Evolutionary conservation across 2,888 invertebrate genomes (phyloP), one percentile per base, ranked within the genome.

Genomic region (Embidobia sp.): DNA sequence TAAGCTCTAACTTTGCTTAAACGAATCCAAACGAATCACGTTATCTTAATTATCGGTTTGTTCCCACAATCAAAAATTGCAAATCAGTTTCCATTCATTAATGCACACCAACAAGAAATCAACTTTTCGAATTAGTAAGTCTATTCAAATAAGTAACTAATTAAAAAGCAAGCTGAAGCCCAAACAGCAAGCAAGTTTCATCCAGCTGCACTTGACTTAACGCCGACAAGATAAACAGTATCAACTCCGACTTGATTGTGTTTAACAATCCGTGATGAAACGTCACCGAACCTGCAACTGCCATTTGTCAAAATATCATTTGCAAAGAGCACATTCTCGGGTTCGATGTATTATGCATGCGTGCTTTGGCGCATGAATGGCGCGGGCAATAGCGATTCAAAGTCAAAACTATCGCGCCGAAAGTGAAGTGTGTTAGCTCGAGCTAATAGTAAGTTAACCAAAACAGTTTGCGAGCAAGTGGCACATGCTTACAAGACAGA

Each of bases 291-390:
- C 29, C 40, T 57, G 57, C 57, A 69, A 69, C 57, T 57, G 40
- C 67, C 27, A 59, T 70, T 70, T 70, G 59, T 70, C 69, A 70
- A 59, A 70, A 70, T 70, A 70, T 70, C 59, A 51, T 59, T 70
- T 63, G 70, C 70, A 70, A 63, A 70, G 53, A 46, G 70, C 61
- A 63, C 61, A 53, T 63, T 8, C 61, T 19, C 11, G 42, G 29
- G 22, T 11, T 26, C 19, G n/a, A 70, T 70, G 70, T 70, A 61
- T 61, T 51, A 51, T 63, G 44, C 61, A 63, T 63, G 70, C 51
- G 35, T 33, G 31, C 33, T 27, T 70, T 59, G 33, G 53, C 44
- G 26, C 35, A 22, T 29, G 61, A 70, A 70, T 51, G 59, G 16
- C 37, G 35, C 44, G 35, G 19, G 27, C 46, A n/a, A 7, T 35